Conservation (phyloP, 2,888 invertebrate species). For the Caradrina kadenii region DNA sequence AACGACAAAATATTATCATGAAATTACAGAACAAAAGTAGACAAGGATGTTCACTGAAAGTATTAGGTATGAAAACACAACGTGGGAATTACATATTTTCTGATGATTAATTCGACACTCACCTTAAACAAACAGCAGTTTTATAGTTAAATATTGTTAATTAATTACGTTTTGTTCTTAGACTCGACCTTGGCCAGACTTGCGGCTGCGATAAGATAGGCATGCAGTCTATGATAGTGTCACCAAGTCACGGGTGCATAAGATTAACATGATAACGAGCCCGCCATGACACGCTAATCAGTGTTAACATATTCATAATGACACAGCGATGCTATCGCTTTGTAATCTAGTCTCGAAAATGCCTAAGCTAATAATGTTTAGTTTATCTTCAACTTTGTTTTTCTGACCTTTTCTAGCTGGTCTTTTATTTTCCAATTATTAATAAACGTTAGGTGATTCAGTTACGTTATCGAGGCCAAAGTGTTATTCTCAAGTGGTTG, state of each 20-base stretch:
- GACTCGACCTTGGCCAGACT: slow-evolving; percentile 74
- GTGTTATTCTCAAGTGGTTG: slow-evolving; percentile 2
- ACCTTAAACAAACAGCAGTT: slow-evolving; percentile 29
- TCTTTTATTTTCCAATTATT: slow-evolving; percentile 1
- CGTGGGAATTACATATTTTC: slow-evolving; percentile 31
- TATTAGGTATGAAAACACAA: slow-evolving; percentile 16
- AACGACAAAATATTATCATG: slow-evolving; percentile 18
- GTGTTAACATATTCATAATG: slow-evolving; percentile 52
- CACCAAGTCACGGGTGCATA: slow-evolving; percentile 75
- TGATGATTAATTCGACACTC: slow-evolving; percentile 37
- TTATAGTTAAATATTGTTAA: slow-evolving; percentile 29
- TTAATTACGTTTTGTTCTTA: slow-evolving; percentile 50
- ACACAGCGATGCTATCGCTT: slow-evolving; percentile 48
- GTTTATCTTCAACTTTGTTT: slow-evolving; percentile 12
- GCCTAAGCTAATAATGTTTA: slow-evolving; percentile 8
- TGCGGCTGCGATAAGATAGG: slow-evolving; percentile 74
- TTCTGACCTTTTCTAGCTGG: slow-evolving; percentile 4
- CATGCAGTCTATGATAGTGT: slow-evolving; percentile 70
- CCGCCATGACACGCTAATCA: slow-evolving; percentile 68
- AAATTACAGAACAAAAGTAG: slow-evolving; percentile 7
- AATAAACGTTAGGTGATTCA: neutral
- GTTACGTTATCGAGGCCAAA: slow-evolving; percentile 4
- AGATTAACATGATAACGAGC: slow-evolving; percentile 77
- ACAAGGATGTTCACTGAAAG: slow-evolving; percentile 15
- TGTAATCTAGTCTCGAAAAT: slow-evolving; percentile 31